Evolutionary conservation across 2,888 invertebrate species (phyloP).

Genomic region (Pegoplata infirma): DNA sequence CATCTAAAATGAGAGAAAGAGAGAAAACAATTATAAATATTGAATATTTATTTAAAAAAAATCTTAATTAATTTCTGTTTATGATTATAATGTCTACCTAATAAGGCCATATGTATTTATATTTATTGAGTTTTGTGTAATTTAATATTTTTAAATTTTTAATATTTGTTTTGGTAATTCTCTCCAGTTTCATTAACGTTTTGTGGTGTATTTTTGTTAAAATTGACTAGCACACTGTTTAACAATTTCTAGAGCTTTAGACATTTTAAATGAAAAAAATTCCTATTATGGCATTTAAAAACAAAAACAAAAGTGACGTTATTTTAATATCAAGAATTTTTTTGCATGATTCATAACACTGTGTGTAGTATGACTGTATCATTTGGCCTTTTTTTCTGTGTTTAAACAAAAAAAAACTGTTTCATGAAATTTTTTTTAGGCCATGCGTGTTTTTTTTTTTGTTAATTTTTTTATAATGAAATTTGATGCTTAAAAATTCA

Average conservation of each 20-base stretch:
- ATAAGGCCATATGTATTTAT: constrained; percentile 3
- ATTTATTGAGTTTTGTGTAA: not conserved
- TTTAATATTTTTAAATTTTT: constrained; percentile 5
- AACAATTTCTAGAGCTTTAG: constrained; percentile 16
- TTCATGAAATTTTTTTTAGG: not conserved
- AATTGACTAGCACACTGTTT: constrained; percentile 15
- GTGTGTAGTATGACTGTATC: constrained; percentile 15
- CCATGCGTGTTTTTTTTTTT: constrained; percentile 2
- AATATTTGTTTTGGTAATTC: not conserved
- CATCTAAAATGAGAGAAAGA: constrained; percentile 64
- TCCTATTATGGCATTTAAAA: constrained; percentile 23
- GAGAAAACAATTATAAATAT: constrained; percentile 16
- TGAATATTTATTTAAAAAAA: not conserved
- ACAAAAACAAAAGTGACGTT: constrained; percentile 35
- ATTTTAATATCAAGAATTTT: constrained; percentile 38
- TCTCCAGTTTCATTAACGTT: not conserved
- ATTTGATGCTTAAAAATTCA: not conserved
- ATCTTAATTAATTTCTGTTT: not conserved
- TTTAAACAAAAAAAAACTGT: not conserved
- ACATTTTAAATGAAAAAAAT: constrained; percentile 28
- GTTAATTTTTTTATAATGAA: not conserved
- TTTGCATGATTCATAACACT: constrained; percentile 26
- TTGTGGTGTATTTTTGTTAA: not conserved
- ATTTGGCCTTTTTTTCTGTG: too few relatives aligned
- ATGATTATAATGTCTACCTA: not conserved